phyloP scores from a whole-genome alignment of 2,888 invertebrate genomes.

The Mythimna impura region DNA sequence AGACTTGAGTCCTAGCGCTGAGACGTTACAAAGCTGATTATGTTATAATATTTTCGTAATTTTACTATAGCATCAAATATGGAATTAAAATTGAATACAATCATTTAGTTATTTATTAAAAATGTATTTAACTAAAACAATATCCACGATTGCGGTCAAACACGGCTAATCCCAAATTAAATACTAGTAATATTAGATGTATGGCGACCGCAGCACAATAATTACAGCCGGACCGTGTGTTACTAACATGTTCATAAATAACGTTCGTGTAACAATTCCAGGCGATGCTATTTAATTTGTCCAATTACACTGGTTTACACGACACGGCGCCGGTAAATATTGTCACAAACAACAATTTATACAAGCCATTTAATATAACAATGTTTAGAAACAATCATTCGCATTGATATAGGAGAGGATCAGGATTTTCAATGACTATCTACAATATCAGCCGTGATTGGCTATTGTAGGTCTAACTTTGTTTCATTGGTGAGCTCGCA shows the following conservation, averaged over 20 bases:
- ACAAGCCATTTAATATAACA: constrained; percentile 21
- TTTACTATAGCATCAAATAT: background rate
- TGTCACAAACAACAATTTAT: constrained; percentile 54
- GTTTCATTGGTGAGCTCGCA: background rate
- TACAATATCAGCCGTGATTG: background rate
- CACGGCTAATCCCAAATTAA: constrained; percentile 27
- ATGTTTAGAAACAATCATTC: constrained; percentile 48
- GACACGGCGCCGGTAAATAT: constrained; percentile 46
- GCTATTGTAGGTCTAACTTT: background rate
- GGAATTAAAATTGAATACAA: background rate
- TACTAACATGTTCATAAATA: constrained; percentile 57
- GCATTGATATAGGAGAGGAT: constrained; percentile 4
- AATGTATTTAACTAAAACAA: background rate
- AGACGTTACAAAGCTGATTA: too few species aligned
- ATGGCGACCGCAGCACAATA: constrained; percentile 46
- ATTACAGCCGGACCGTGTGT: constrained; percentile 44
- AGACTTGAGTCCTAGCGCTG: too few species aligned
- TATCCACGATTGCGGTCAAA: background rate
- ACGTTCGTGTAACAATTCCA: constrained; percentile 55
- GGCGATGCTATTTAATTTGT: constrained; percentile 58
- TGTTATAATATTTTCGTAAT: background rate
- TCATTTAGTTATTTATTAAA: background rate
- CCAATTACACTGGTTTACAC: constrained; percentile 59
- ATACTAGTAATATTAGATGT: constrained; percentile 38
- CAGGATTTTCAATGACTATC: background rate